Evolutionary conservation across 2,113 vertebrate species (phyloP), one percentile per base, ranked within the genome.

Genomic region (Siniperca chuatsi): DNA sequence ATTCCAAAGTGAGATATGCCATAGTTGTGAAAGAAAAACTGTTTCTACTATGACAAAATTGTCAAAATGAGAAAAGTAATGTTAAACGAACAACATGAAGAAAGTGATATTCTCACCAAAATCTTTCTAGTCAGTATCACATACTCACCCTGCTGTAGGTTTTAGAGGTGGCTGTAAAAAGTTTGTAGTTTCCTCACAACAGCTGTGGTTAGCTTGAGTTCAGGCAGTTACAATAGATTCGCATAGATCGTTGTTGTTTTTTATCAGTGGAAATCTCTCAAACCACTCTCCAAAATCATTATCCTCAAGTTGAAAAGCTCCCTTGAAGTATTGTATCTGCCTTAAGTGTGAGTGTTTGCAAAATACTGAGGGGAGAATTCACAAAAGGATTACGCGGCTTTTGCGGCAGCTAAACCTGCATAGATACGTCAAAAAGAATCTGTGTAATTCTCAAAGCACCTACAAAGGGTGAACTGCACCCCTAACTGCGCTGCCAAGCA

Each of bases 121-220:
- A 46, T 29, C 16, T 0, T 44, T 29, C 37, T 57, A 35, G 67
- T 57, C 60, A 50, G 29, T 60, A 58, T 58, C 18, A 20, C 18
- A 20, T 42, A 54, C 55, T 57, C 48, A 29, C 15, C 15, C 21
- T 40, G 15, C 40, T 60, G 8, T 48, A 13, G 48, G 62, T 44
- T 48, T 74, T 75, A 62, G 68, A 74, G 7, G 35, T 35, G 35
- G 52, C 54, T 67, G 52, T 54, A 52, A 77, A 66, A 73, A 18
- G n/a, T 78, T 73, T 73, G 44, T 78, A 68, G 44, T 68, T 74
- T 55, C 25, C 40, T 74, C 18, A 44, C n/a, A 55, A 44, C 13
- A 69, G 55, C 64, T 78, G 79, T 44, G 48, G 58, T 52, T 73
- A 61, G 73, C 68, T 60, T 23, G 16, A 50, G 65, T 40, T 48